phyloP scores from a whole-genome alignment of 2,113 vertebrate genomes.

The Melanerpes formicivorus region DNA sequence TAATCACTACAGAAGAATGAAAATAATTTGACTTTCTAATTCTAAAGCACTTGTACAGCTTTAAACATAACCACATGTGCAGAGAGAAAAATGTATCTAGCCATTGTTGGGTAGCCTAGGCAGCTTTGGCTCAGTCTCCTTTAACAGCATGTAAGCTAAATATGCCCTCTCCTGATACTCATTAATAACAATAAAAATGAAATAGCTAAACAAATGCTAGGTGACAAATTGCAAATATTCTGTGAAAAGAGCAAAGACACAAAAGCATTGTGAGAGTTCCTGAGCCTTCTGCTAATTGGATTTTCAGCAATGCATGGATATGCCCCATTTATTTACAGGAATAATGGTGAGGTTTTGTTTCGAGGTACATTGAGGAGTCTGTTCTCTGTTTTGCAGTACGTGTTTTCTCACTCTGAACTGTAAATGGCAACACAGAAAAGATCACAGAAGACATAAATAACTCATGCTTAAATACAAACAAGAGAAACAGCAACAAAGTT shows the following conservation, averaged over 20 bases:
- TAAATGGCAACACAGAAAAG: background rate
- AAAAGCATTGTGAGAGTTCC: background rate
- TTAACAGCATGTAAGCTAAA: background rate
- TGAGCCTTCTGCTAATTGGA: background rate
- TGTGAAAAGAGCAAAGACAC: background rate
- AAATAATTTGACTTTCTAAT: slow-evolving; percentile 1
- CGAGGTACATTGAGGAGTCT: background rate
- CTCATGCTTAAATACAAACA: background rate
- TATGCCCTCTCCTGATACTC: background rate
- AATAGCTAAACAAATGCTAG: background rate
- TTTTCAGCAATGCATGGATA: background rate
- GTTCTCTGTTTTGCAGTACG: background rate
- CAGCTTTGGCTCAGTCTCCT: background rate
- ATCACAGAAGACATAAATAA: background rate
- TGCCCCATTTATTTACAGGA: background rate
- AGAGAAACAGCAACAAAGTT: background rate
- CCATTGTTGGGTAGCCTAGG: background rate
- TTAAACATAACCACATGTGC: background rate
- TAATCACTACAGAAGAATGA: background rate
- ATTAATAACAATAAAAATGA: background rate
- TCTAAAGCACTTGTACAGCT: background rate
- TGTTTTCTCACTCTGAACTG: background rate
- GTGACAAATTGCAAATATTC: background rate
- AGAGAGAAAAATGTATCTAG: background rate
- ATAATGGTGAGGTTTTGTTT: background rate